Evolutionary conservation across 2,797 vertebrate genomes (phyloP).

Genomic region (Graptemys geographica): DNA sequence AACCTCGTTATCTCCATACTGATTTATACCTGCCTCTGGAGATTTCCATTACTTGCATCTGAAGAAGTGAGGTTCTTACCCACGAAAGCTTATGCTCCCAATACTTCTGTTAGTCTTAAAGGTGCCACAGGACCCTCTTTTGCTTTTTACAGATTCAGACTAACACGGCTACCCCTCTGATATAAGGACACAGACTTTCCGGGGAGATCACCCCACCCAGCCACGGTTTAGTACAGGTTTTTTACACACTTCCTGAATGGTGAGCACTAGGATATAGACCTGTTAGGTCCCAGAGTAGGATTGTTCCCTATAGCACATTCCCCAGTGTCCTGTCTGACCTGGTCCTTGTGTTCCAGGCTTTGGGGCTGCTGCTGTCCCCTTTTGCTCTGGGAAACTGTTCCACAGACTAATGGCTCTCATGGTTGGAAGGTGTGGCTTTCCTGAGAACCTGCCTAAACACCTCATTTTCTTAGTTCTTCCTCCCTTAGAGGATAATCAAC

Average conservation of each 20-base stretch:
- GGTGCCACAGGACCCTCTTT: no score
- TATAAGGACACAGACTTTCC: not conserved
- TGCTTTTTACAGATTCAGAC: no score
- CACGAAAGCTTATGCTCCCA: no score
- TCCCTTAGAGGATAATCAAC: not conserved
- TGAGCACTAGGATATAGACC: not conserved
- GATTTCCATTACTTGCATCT: no score
- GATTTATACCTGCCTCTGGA: no score
- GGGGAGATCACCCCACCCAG: not conserved
- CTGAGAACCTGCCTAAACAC: not conserved
- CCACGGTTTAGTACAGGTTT: accelerated
- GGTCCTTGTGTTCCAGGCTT: not conserved
- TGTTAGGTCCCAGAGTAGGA: not conserved
- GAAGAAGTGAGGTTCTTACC: no score
- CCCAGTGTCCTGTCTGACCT: not conserved
- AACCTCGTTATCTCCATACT: no score
- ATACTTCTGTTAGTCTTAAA: no score
- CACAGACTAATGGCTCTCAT: not conserved
- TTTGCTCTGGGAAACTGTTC: not conserved
- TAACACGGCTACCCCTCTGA: no score
- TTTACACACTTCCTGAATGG: not conserved
- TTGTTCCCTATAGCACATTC: not conserved
- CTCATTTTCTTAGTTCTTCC: not conserved
- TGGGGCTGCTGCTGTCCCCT: not conserved
- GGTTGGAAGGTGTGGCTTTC: not conserved